These are phyloP conservation scores for Microctenopoma lineatum DNA, from an alignment of 2,797 vertebrate genomes.

Conservation along the genomic window DNA sequence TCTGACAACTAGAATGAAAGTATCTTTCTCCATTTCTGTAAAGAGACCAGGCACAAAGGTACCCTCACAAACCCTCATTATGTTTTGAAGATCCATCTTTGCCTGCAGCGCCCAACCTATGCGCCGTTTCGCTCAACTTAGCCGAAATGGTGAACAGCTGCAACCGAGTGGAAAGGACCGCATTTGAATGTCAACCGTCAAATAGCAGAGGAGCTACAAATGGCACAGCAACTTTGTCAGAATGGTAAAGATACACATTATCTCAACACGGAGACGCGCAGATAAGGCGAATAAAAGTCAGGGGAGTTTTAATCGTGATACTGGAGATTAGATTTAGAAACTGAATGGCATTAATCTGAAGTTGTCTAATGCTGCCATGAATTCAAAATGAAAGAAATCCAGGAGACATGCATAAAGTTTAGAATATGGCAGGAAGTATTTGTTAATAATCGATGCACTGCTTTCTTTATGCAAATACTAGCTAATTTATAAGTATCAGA, in stretches of 20 bases:
- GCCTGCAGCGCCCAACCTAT: constrained; percentile 70
- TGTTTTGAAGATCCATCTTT: constrained; percentile 66
- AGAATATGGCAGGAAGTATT: constrained; percentile 60
- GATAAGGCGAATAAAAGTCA: constrained; percentile 73
- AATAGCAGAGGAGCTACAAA: constrained; percentile 79
- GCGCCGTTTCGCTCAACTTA: constrained; percentile 68
- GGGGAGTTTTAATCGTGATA: constrained; percentile 78
- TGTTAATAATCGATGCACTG: constrained; percentile 69
- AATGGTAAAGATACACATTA: constrained; percentile 63
- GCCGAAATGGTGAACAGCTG: constrained; percentile 61
- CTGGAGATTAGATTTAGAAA: constrained; percentile 65
- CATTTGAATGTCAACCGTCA: constrained; percentile 83
- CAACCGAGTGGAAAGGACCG: constrained; percentile 62
- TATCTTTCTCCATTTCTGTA: constrained; percentile 55
- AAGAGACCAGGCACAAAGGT: constrained; percentile 45
- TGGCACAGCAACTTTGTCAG: constrained; percentile 64
- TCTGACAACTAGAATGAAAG: constrained; percentile 52
- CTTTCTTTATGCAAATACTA: constrained; percentile 78
- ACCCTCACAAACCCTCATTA: constrained; percentile 70
- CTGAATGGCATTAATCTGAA: constrained; percentile 72
- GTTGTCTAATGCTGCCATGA: constrained; percentile 56
- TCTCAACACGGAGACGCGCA: constrained; percentile 67
- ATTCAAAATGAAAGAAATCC: constrained; percentile 68
- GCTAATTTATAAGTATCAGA: constrained; percentile 73
- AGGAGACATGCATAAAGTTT: constrained; percentile 68